Evolutionary conservation across 2,797 vertebrate species (phyloP).

Genomic region (Sciurus carolinensis): DNA sequence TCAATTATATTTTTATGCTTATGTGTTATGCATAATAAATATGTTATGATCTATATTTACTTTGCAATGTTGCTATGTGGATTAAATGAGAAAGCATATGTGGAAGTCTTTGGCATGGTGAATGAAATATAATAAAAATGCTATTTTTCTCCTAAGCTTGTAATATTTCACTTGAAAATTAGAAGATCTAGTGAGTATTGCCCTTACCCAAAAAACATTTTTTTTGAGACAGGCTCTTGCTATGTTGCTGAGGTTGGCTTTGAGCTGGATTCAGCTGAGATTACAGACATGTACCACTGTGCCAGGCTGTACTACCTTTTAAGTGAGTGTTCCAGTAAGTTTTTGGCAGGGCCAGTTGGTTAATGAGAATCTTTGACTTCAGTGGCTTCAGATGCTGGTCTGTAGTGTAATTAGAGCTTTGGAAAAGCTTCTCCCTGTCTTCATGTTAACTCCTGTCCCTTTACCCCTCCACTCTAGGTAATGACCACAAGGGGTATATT

Average conservation of each 20-base stretch:
- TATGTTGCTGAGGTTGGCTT: not conserved
- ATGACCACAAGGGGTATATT: not conserved
- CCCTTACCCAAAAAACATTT: not conserved
- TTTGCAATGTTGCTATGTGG: not conserved
- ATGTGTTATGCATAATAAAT: not conserved
- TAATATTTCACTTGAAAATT: slow-evolving; percentile 13
- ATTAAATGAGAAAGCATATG: not conserved
- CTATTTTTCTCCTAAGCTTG: not conserved
- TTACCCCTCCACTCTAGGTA: not conserved
- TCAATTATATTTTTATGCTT: not conserved
- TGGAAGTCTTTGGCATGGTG: not conserved
- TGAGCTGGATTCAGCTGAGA: not conserved
- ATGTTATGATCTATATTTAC: not conserved
- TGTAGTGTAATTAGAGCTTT: not conserved
- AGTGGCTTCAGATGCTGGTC: not conserved
- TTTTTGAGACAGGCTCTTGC: not conserved
- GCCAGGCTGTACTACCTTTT: not conserved
- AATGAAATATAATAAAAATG: not conserved
- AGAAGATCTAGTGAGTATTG: not conserved
- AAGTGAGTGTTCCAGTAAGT: not conserved
- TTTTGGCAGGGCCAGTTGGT: not conserved
- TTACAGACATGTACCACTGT: not conserved
- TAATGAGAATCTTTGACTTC: not conserved
- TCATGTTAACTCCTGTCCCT: not conserved
- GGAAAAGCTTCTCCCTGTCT: not conserved